A percentile compares a stretch with the other conserved stretches of the same genome.
phyloP scores from a whole-genome alignment of 2,797 vertebrate genomes.

The Gouania willdenowi region DNA sequence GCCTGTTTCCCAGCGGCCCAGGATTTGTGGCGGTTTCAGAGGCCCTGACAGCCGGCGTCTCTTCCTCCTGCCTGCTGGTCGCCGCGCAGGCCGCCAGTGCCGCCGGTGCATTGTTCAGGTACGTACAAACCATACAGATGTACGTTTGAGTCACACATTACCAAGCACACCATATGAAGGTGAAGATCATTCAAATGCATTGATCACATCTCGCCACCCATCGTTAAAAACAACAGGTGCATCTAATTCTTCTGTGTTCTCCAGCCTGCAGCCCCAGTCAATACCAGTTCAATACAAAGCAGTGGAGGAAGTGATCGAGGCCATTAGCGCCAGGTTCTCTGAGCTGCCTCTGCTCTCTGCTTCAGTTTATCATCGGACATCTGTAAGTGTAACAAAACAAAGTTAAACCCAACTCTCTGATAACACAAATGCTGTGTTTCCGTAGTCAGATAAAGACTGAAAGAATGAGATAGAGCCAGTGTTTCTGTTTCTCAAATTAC shows the following conservation, averaged over 20 bases:
- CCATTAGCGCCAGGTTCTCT: conserved; percentile 73
- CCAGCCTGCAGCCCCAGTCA: conserved; percentile 85
- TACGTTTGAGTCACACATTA: background rate
- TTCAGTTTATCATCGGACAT: conserved; percentile 15
- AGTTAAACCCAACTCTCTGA: too few species aligned
- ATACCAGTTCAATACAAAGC: conserved; percentile 82
- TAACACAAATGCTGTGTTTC: too few species aligned
- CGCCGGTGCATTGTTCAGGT: conserved; percentile 86
- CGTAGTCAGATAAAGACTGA: too few species aligned
- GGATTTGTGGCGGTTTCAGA: conserved; percentile 75
- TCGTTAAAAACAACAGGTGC: too few species aligned
- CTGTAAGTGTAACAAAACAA: conserved; percentile 61
- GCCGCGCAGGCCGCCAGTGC: conserved; percentile 78
- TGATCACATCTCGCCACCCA: too few species aligned
- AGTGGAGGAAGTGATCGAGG: conserved; percentile 76
- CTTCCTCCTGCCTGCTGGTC: conserved; percentile 80
- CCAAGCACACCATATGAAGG: too few species aligned
- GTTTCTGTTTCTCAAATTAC: too few species aligned
- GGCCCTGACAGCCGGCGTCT: conserved; percentile 76
- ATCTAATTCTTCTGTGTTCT: conserved; percentile 5
- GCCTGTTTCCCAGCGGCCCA: conserved; percentile 79
- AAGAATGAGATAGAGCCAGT: too few species aligned
- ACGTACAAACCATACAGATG: conserved; percentile 11
- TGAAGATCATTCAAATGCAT: too few species aligned
- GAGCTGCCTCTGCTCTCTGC: conserved; percentile 66